phyloP scores from a whole-genome alignment of 1,140 invertebrate genomes.

The Zaprionus camerounensis region DNA sequence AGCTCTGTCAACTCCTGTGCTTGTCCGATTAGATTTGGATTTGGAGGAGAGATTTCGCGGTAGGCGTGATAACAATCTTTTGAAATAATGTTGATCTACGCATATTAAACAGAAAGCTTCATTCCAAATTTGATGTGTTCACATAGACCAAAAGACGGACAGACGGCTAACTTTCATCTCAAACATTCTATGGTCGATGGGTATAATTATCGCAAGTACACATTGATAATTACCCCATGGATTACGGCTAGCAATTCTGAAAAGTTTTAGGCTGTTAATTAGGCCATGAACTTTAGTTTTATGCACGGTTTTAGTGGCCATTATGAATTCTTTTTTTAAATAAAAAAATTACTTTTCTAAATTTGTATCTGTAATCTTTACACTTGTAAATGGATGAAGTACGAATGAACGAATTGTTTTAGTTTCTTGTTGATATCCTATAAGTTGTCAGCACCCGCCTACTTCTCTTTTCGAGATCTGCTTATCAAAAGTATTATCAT shows the following conservation, averaged over 20 bases:
- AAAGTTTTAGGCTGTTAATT: constrained; percentile 11
- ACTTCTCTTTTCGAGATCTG: background rate
- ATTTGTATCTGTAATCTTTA: background rate
- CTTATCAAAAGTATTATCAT: background rate
- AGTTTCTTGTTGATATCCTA: background rate
- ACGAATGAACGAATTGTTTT: background rate
- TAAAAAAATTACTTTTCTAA: background rate
- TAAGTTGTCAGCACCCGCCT: background rate
- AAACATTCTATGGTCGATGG: no score
- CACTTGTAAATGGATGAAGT: background rate
- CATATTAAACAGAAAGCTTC: no score
- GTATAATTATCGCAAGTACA: background rate
- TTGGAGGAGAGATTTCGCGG: no score
- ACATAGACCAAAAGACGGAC: background rate
- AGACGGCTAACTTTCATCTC: no score
- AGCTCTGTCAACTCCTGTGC: no score
- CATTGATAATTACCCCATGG: background rate
- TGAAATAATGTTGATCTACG: no score
- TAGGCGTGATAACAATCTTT: no score
- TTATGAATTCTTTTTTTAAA: background rate
- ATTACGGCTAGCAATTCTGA: background rate
- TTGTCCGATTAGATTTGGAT: no score
- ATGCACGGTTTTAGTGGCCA: constrained; percentile 12
- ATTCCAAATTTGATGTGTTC: background rate
- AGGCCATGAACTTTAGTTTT: constrained; percentile 4